Evolutionary conservation across 2,888 invertebrate species (phyloP).

Genomic region (Coelinius sp.): DNA sequence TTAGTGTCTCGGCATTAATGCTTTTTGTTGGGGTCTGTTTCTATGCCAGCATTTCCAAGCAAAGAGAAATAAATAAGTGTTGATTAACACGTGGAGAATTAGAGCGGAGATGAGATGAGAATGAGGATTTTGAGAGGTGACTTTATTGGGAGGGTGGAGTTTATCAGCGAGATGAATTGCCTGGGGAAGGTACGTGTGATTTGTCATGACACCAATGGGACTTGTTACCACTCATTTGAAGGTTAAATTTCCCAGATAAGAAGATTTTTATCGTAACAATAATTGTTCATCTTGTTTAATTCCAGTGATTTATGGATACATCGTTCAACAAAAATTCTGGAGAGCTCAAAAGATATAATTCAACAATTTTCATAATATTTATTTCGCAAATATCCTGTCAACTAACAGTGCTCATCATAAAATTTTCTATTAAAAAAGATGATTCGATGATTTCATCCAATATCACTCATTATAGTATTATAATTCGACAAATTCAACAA

Average conservation of each 20-base stretch:
- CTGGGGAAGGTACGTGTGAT: neutral
- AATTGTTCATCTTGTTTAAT: neutral
- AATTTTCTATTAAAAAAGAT: too few relatives aligned
- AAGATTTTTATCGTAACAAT: neutral
- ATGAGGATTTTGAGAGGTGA: neutral
- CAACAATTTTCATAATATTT: neutral
- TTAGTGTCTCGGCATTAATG: constrained; percentile 47
- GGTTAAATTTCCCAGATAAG: neutral
- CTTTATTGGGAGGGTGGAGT: neutral
- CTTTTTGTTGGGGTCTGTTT: constrained; percentile 7
- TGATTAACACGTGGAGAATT: constrained; percentile 3
- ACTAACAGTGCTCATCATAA: too few relatives aligned
- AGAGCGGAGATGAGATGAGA: neutral
- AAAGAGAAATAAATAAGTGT: neutral
- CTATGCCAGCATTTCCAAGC: neutral
- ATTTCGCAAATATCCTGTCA: neutral
- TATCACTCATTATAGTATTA: too few relatives aligned
- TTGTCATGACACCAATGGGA: neutral
- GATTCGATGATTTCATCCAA: too few relatives aligned
- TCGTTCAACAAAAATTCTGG: neutral
- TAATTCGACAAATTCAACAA: too few relatives aligned
- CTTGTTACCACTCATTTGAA: neutral
- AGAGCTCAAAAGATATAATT: too few relatives aligned
- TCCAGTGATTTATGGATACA: neutral
- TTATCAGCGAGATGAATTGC: neutral